phyloP scores from a whole-genome alignment of 2,113 vertebrate genomes.

The Cryptotis parvus region DNA sequence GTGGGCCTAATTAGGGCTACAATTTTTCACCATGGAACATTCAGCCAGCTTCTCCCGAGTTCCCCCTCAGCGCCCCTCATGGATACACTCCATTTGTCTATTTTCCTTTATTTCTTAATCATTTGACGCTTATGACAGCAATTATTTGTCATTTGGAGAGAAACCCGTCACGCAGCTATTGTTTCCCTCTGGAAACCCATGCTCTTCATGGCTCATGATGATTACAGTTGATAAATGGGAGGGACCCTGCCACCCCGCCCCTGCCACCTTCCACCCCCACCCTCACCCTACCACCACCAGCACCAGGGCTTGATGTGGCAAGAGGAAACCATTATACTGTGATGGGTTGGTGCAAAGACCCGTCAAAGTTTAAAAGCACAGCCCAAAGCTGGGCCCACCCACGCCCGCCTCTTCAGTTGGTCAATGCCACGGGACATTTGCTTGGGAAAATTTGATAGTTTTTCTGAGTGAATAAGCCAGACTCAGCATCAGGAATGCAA shows the following conservation, averaged over 20 bases:
- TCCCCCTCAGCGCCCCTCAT: neutral
- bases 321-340: constrained; percentile 27
- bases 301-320: constrained; percentile 1
- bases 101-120: constrained; percentile 64
- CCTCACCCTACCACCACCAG: neutral
- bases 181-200: neutral
- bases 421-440: constrained; percentile 43
- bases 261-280: too few species aligned
- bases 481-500: constrained; percentile 64
- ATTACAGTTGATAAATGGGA: neutral
- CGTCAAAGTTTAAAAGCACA: constrained; percentile 60
- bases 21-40: constrained; percentile 54
- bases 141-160: constrained; percentile 74
- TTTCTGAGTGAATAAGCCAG: constrained; percentile 52
- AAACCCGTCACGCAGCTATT: constrained; percentile 41
- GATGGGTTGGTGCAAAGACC: neutral
- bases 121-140: constrained; percentile 58
- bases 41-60: neutral
- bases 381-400: constrained; percentile 58
- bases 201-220: neutral
- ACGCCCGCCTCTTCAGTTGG: constrained; percentile 50
- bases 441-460: constrained; percentile 67
- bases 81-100: constrained; percentile 60
- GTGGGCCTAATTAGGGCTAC: constrained; percentile 63
- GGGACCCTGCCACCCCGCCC: neutral